Evolutionary conservation across 2,797 vertebrate species (phyloP).

Genomic region (Coregonus ussuriensis): DNA sequence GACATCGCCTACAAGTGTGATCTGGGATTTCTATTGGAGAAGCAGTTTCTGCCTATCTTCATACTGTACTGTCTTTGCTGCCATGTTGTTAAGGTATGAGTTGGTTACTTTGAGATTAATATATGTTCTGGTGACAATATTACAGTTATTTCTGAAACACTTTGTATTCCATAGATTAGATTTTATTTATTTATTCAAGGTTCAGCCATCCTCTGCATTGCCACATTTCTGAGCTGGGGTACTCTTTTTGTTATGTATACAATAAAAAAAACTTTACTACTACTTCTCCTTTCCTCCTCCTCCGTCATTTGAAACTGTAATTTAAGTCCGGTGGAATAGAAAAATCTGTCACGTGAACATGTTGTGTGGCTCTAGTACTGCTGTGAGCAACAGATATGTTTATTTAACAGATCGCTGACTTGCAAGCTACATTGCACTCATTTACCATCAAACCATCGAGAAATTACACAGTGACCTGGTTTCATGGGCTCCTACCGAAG

Average conservation of each 20-base stretch:
- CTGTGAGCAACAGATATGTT: conserved; percentile 38
- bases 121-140: conserved; percentile 25
- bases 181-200: background rate
- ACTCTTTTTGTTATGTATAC: background rate
- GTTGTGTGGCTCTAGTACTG: conserved; percentile 7
- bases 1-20: no score
- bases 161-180: background rate
- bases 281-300: background rate
- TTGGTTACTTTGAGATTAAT: conserved; percentile 41
- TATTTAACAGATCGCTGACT: conserved; percentile 42
- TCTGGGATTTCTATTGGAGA: no score
- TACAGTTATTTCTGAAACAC: background rate
- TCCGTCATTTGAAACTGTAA: background rate
- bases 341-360: background rate
- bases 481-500: conserved; percentile 36
- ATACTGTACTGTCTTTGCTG: no score
- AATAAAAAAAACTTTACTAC: background rate
- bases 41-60: no score
- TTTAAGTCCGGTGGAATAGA: background rate
- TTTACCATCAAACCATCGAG: conserved; percentile 42
- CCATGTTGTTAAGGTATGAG: conserved; percentile 31
- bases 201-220: background rate
- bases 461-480: conserved; percentile 61
- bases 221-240: background rate
- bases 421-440: conserved; percentile 44